Percentiles rank a stretch among this genome's conserved stretches.
These are phyloP conservation scores for Chunga burmeisteri DNA, from an alignment of 2,113 vertebrate species.

Conservation along the genomic window DNA sequence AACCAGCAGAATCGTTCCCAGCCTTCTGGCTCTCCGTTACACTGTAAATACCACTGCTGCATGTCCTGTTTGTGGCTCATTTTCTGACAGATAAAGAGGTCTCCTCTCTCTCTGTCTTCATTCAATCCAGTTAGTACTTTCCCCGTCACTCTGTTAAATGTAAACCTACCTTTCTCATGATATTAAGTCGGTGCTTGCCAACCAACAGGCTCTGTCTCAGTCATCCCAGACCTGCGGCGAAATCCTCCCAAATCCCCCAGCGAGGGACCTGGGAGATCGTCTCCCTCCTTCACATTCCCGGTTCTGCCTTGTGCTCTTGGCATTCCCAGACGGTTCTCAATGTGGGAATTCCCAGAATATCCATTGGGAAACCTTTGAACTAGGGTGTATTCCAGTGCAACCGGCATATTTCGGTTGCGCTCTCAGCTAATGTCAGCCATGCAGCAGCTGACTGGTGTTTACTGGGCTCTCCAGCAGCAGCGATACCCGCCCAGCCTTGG, in stretches of 20 bases:
- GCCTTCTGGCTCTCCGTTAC: neutral
- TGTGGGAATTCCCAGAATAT: neutral
- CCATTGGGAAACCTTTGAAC: neutral
- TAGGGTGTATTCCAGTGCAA: neutral
- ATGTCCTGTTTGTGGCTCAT: neutral
- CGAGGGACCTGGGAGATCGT: accelerated
- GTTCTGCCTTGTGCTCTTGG: neutral
- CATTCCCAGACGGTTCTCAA: neutral
- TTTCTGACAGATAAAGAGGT: neutral
- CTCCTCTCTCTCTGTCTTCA: neutral
- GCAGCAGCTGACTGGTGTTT: accelerated
- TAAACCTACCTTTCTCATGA: neutral
- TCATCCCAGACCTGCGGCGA: neutral
- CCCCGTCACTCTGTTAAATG: neutral
- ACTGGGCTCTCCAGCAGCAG: accelerated
- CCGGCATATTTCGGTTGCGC: neutral
- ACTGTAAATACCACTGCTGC: neutral
- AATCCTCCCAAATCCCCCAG: neutral
- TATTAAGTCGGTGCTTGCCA: neutral
- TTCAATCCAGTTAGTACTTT: neutral
- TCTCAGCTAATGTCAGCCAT: neutral
- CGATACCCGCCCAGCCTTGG: accelerated
- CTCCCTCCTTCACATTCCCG: neutral
- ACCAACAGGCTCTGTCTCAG: neutral
- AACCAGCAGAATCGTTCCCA: neutral